A percentile compares a stretch with the other conserved stretches of the same genome.
phyloP scores from a whole-genome alignment of 1,140 invertebrate genomes.

The Neodiprion fabricii region DNA sequence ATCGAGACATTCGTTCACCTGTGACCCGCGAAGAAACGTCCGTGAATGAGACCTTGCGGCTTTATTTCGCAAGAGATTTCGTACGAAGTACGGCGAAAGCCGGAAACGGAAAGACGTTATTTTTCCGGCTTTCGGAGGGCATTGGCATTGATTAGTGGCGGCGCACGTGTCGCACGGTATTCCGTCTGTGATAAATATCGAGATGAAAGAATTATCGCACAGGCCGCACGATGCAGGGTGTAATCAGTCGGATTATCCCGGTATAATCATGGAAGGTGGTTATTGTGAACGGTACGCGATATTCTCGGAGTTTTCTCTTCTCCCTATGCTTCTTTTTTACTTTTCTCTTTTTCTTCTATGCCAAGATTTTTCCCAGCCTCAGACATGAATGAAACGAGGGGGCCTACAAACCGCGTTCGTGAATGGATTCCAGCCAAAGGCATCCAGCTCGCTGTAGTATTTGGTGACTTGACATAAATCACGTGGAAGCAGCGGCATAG shows the following conservation, averaged over 20 bases:
- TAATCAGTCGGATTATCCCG: not conserved
- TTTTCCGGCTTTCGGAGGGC: no score
- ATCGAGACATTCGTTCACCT: not conserved
- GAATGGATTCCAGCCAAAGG: conserved; percentile 12
- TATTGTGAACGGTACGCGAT: not conserved
- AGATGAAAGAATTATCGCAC: no score
- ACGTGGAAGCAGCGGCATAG: conserved; percentile 37
- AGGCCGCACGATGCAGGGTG: not conserved
- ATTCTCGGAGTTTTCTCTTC: not conserved
- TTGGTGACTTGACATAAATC: conserved; percentile 45
- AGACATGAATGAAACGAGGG: conserved; percentile 9
- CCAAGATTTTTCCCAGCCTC: not conserved
- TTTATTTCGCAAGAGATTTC: not conserved
- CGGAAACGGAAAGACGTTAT: no score
- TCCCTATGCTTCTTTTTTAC: not conserved
- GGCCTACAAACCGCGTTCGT: conserved; percentile 10
- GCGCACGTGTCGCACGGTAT: no score
- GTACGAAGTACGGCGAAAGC: no score
- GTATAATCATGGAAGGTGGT: not conserved
- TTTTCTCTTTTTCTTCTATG: not conserved
- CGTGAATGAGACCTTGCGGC: not conserved
- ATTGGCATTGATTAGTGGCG: no score
- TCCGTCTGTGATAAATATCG: no score
- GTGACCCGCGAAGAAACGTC: not conserved
- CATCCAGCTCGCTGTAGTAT: conserved; percentile 19